These are phyloP conservation scores for Gasteruption jaculator DNA, from an alignment of 2,888 invertebrate species.

Conservation along the genomic window DNA sequence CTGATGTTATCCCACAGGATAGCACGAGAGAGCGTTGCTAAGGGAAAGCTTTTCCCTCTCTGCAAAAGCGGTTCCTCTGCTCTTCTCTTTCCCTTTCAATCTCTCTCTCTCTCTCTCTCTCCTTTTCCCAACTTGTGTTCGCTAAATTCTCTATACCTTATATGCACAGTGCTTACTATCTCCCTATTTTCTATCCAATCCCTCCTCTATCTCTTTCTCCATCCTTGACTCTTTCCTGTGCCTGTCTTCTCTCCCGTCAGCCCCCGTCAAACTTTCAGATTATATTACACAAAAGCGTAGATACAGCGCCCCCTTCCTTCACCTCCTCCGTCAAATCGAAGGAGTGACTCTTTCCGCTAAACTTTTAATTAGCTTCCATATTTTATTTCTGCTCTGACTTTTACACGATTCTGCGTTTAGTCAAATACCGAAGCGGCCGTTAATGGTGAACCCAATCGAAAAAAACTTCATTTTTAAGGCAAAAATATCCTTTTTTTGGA, in stretches of 20 bases:
- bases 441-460: no score
- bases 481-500: no score
- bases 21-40: conserved; percentile 41
- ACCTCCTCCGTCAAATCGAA: no score
- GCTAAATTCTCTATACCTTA: conserved; percentile 8
- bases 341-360: no score
- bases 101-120: conserved; percentile 7
- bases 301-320: conserved; percentile 34
- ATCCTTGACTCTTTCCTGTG: conserved; percentile 10
- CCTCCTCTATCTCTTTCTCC: conserved; percentile 32
- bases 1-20: conserved; percentile 53
- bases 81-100: conserved; percentile 21
- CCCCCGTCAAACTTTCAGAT: conserved; percentile 44
- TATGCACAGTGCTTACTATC: conserved; percentile 27
- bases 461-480: no score
- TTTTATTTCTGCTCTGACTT: no score
- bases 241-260: conserved; percentile 22
- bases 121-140: conserved; percentile 10
- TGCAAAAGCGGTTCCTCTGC: no score
- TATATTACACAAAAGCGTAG: conserved; percentile 45
- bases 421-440: no score
- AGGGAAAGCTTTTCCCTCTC: conserved; percentile 38
- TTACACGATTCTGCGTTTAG: no score
- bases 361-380: no score
- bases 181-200: conserved; percentile 35